These are phyloP conservation scores for Rhadina sibilatrix DNA, from an alignment of 2,113 vertebrate species.

Conservation along the genomic window DNA sequence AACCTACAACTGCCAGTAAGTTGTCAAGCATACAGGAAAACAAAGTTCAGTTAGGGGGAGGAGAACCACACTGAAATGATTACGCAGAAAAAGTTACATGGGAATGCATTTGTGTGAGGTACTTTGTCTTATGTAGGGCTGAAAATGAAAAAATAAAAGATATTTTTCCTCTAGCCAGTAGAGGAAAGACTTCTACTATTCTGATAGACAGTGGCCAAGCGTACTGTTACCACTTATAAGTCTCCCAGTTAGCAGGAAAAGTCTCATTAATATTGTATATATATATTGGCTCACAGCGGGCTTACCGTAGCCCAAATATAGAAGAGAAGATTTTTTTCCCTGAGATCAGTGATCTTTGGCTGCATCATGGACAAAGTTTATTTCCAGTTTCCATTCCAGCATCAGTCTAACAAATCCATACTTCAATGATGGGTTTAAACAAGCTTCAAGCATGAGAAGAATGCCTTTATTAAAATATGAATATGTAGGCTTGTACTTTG, in stretches of 20 bases:
- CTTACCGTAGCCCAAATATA: neutral
- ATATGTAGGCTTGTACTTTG: neutral
- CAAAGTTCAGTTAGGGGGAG: neutral
- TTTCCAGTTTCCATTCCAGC: neutral
- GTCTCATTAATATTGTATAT: conserved; percentile 14
- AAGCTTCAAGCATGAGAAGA: conserved; percentile 3
- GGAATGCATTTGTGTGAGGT: neutral
- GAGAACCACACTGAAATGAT: neutral
- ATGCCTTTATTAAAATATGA: conserved; percentile 33
- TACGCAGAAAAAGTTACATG: neutral
- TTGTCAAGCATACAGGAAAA: neutral
- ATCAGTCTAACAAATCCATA: neutral
- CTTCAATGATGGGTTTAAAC: conserved; percentile 21
- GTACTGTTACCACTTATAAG: neutral
- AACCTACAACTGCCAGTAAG: neutral
- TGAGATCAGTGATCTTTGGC: conserved; percentile 2
- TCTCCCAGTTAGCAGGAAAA: conserved; percentile 20
- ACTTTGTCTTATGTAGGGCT: neutral
- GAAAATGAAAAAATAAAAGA: neutral
- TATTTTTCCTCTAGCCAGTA: neutral
- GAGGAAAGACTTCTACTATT: neutral
- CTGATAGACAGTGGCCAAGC: neutral
- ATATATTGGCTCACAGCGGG: neutral
- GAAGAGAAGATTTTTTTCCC: neutral
- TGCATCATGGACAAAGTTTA: neutral